Conservation (phyloP, 2,888 invertebrate genomes). For the Aethes cnicana region DNA sequence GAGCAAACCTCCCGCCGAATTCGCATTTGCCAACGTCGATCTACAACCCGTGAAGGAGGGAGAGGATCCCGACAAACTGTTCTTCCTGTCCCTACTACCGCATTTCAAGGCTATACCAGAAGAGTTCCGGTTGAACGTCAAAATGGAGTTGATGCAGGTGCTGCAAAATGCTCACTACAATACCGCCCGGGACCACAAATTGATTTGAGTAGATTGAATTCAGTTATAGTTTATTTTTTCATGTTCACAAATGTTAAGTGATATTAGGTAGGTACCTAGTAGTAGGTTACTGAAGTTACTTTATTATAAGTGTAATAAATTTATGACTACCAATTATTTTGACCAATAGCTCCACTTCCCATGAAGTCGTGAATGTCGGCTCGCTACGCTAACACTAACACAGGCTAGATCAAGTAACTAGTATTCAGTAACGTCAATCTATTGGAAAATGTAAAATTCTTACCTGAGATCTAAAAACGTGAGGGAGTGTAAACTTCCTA, state of each 20-base stretch:
- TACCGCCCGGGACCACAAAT: conserved; percentile 49
- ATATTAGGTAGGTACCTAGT: no score
- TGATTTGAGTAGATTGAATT: conserved; percentile 38
- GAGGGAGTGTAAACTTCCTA: conserved; percentile 91
- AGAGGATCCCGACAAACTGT: conserved; percentile 69
- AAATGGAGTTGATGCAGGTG: conserved; percentile 74
- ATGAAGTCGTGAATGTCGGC: no score
- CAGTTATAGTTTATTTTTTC: conserved; percentile 15
- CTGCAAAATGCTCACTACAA: conserved; percentile 61
- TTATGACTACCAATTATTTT: conserved; percentile 9
- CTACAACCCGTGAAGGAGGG: conserved; percentile 44
- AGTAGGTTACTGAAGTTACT: conserved; percentile 23
- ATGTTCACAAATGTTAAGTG: conserved; percentile 24
- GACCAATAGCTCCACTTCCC: conserved; percentile 9
- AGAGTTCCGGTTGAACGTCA: conserved; percentile 59
- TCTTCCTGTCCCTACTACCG: conserved; percentile 67
- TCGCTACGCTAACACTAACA: not conserved
- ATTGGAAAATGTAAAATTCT: no score
- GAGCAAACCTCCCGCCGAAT: conserved; percentile 49
- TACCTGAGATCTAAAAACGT: conserved; percentile 95
- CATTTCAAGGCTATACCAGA: conserved; percentile 71
- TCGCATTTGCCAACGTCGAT: conserved; percentile 69
- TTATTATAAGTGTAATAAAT: conserved; percentile 19
- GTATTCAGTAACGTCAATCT: no score
- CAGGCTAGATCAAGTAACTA: not conserved